These are phyloP conservation scores for Cydia splendana DNA, from an alignment of 1,140 invertebrate genomes.

Conservation along the genomic window DNA sequence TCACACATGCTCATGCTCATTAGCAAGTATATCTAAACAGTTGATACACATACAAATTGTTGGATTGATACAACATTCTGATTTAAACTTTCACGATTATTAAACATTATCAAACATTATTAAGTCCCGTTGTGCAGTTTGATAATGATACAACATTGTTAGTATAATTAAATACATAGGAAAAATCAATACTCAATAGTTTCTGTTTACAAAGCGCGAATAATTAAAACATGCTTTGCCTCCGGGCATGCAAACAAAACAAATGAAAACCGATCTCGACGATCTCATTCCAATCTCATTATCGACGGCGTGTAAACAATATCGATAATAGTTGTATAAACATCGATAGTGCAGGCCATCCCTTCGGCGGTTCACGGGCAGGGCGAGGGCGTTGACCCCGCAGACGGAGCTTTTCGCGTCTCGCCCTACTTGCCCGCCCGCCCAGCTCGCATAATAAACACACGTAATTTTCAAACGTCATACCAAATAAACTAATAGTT, in stretches of 20 bases:
- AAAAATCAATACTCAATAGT: background rate
- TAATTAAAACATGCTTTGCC: background rate
- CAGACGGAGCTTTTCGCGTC: slow-evolving; percentile 71
- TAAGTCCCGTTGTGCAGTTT: no score
- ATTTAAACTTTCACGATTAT: no score
- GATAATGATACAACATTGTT: no score
- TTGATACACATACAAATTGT: background rate
- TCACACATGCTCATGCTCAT: no score
- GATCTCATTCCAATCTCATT: slow-evolving; percentile 26
- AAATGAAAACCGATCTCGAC: slow-evolving; percentile 16
- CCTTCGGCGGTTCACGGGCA: slow-evolving; percentile 68
- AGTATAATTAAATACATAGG: background rate
- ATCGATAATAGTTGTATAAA: slow-evolving; percentile 39
- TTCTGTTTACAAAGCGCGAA: slow-evolving; percentile 12
- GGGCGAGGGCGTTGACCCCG: slow-evolving; percentile 71
- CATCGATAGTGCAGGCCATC: slow-evolving; percentile 63
- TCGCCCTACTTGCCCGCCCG: slow-evolving; percentile 74
- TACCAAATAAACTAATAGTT: slow-evolving; percentile 40
- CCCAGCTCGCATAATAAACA: slow-evolving; percentile 56
- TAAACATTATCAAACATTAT: no score
- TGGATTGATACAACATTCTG: background rate
- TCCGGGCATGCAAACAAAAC: slow-evolving; percentile 17
- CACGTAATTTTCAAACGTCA: slow-evolving; percentile 42
- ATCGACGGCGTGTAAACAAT: slow-evolving; percentile 41
- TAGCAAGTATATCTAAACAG: background rate